Evolutionary conservation across 1,140 invertebrate species (phyloP).

Genomic region (Spodoptera litura): DNA sequence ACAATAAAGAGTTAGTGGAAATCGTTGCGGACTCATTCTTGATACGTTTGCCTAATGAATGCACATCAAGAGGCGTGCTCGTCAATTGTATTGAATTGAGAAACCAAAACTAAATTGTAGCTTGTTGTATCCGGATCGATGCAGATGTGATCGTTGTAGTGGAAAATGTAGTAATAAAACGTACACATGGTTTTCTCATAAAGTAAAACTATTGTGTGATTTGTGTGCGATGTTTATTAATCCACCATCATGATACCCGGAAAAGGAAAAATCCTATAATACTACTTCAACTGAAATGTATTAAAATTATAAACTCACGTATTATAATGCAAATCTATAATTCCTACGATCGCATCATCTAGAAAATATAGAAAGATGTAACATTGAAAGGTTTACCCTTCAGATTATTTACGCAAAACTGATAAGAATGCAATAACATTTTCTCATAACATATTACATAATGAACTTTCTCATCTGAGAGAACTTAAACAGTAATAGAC

Average conservation of each 20-base stretch:
- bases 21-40: slow-evolving; percentile 16
- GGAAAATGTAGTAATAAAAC: not conserved
- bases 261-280: not conserved
- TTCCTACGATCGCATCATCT: slow-evolving; percentile 32
- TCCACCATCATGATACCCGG: not conserved
- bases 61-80: slow-evolving; percentile 61
- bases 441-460: slow-evolving; percentile 4
- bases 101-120: slow-evolving; percentile 77
- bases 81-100: slow-evolving; percentile 80
- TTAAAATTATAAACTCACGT: not conserved
- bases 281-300: not conserved
- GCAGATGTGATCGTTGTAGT: slow-evolving; percentile 40
- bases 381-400: slow-evolving; percentile 47
- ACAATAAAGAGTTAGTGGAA: slow-evolving; percentile 12
- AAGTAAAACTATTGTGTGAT: not conserved
- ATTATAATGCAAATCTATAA: not conserved
- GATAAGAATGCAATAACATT: slow-evolving; percentile 24
- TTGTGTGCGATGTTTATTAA: not conserved
- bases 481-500: not conserved
- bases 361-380: slow-evolving; percentile 39
- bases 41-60: slow-evolving; percentile 62
- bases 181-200: not conserved
- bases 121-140: slow-evolving; percentile 68
- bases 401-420: not conserved
- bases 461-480: not conserved